A percentile compares a stretch with the other conserved stretches of the same genome.
Evolutionary conservation across 2,797 vertebrate genomes (phyloP).

Genomic region (Scolopax rusticola): DNA sequence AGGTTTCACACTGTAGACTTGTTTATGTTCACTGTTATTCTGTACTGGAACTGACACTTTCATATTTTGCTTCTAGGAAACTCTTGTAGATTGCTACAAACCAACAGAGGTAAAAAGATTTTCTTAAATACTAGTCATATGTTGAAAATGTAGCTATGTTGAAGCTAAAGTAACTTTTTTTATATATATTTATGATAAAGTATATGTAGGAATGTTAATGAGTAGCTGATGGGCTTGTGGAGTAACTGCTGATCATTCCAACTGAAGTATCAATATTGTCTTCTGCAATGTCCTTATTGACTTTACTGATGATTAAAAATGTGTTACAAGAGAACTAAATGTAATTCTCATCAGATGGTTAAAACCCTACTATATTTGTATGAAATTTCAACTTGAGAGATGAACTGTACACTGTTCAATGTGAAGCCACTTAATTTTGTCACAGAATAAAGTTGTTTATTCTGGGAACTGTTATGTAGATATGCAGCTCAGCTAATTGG

Average conservation of each 20-base stretch:
- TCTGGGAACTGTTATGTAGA: background rate
- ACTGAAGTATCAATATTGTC: background rate
- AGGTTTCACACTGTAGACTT: background rate
- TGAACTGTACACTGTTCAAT: background rate
- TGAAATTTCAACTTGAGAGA: background rate
- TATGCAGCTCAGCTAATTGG: background rate
- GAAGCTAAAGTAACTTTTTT: background rate
- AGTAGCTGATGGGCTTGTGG: background rate
- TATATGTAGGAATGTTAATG: background rate
- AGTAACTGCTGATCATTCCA: background rate
- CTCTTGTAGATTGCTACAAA: slow-evolving; percentile 94
- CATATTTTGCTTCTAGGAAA: slow-evolving; percentile 84
- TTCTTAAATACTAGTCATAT: slow-evolving; percentile 46
- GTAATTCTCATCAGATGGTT: background rate
- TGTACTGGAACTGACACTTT: slow-evolving; percentile 55
- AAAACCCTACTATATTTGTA: background rate
- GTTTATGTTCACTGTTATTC: slow-evolving; percentile 44
- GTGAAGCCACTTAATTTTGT: background rate
- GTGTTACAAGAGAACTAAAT: background rate
- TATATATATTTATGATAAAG: background rate
- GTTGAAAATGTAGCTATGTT: background rate
- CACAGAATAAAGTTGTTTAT: background rate
- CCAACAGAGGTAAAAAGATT: slow-evolving; percentile 91
- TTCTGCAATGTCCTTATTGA: background rate
- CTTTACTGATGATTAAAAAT: background rate